Evolutionary conservation across 1,140 invertebrate species (phyloP).

Genomic region (honey bee (Apis mellifera)): DNA sequence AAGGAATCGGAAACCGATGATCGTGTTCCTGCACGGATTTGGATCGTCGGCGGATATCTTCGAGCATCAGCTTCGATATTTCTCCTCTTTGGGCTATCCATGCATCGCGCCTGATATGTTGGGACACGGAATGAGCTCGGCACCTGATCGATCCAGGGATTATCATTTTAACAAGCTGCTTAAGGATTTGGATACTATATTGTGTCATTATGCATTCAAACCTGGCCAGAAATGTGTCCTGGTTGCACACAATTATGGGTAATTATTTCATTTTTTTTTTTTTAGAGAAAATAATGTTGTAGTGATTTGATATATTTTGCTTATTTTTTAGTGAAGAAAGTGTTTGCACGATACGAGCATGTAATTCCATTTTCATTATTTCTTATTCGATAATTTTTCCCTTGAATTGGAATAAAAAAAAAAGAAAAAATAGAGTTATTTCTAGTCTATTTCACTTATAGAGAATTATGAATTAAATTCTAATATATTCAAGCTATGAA

Average conservation of each 20-base stretch:
- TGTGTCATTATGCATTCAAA: conserved; percentile 83
- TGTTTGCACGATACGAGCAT: too few species aligned
- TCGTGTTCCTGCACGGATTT: conserved; percentile 89
- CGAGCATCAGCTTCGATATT: conserved; percentile 84
- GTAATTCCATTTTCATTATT: too few species aligned
- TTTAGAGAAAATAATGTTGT: too few species aligned
- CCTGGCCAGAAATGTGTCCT: conserved; percentile 77
- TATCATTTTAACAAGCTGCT: conserved; percentile 87
- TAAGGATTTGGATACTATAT: conserved; percentile 83
- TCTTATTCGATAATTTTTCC: too few species aligned
- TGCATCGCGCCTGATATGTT: conserved; percentile 87
- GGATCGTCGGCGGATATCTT: conserved; percentile 88
- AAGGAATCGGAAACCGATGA: conserved; percentile 80
- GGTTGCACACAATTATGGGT: conserved; percentile 80
- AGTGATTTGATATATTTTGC: too few species aligned
- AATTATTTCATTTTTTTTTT: conserved; percentile 42
- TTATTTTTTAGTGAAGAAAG: too few species aligned
- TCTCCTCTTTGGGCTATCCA: conserved; percentile 85
- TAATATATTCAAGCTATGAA: neutral
- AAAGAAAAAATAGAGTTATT: neutral
- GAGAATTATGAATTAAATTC: neutral
- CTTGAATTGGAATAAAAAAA: neutral
- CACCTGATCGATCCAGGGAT: conserved; percentile 82
- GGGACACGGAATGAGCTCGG: conserved; percentile 87
- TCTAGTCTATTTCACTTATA: too few species aligned